Evolutionary conservation across 1,140 invertebrate genomes (phyloP).

Genomic region (Sinella curviseta): DNA sequence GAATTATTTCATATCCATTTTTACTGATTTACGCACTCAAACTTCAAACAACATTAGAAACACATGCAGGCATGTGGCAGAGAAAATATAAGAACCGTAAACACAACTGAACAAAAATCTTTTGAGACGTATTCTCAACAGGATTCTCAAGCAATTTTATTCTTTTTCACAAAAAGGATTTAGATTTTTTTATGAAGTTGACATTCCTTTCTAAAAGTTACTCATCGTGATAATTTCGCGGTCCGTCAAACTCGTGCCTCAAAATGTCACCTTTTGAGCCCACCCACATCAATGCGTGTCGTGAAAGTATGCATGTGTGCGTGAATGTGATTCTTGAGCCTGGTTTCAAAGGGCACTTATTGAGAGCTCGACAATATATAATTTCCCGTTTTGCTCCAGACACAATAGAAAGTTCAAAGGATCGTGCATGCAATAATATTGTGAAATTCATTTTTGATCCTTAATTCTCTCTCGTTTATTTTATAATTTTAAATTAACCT

Average conservation of each 20-base stretch:
- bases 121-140: background rate
- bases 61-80: background rate
- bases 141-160: background rate
- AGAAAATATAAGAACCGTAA: background rate
- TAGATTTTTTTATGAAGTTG: too few species aligned
- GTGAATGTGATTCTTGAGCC: too few species aligned
- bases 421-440: too few species aligned
- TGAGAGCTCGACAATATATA: too few species aligned
- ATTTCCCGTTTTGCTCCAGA: too few species aligned
- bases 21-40: background rate
- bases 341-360: too few species aligned
- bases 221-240: slow-evolving; percentile 5
- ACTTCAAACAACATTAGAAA: background rate
- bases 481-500: too few species aligned
- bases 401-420: too few species aligned
- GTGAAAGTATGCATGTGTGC: too few species aligned
- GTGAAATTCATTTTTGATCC: too few species aligned
- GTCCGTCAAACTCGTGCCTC: slow-evolving; percentile 12
- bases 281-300: background rate
- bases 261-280: slow-evolving; percentile 9
- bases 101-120: background rate
- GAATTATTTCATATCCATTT: background rate
- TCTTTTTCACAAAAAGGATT: background rate
- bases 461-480: too few species aligned
- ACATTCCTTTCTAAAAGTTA: background rate